Percentiles rank a stretch among this genome's conserved stretches.
phyloP scores from a whole-genome alignment of 2,113 vertebrate species.

The Andinoacara biseriatus region DNA sequence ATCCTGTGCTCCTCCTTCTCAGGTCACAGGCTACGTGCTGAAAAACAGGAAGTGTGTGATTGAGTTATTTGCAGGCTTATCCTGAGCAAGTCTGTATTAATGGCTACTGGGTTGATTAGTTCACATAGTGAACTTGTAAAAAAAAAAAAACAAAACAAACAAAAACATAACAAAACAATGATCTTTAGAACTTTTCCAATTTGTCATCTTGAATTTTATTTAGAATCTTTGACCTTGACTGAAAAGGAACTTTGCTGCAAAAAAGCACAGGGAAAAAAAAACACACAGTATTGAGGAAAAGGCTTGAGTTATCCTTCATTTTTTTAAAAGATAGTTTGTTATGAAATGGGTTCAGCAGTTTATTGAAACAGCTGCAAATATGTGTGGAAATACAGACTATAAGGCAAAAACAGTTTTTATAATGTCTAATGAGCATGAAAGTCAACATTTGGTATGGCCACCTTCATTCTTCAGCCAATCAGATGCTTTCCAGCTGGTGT shows the following conservation, averaged over 20 bases:
- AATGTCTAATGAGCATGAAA: neutral
- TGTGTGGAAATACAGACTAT: neutral
- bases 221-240: neutral
- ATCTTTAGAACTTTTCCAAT: neutral
- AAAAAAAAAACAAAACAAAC: neutral
- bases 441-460: neutral
- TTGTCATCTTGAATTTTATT: neutral
- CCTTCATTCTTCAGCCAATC: neutral
- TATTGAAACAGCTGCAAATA: neutral
- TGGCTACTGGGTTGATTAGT: conserved; percentile 63
- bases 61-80: conserved; percentile 73
- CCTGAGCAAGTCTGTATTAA: conserved; percentile 66
- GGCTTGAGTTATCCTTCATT: neutral
- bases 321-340: neutral
- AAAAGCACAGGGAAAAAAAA: neutral
- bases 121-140: neutral
- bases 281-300: neutral
- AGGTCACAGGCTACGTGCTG: conserved; percentile 70
- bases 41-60: conserved; percentile 78
- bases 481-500: neutral
- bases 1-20: conserved; percentile 76
- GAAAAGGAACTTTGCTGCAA: neutral
- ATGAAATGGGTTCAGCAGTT: neutral
- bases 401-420: neutral
- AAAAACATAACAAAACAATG: neutral